phyloP scores from a whole-genome alignment of 2,888 invertebrate species.

The Uropetala carovei region DNA sequence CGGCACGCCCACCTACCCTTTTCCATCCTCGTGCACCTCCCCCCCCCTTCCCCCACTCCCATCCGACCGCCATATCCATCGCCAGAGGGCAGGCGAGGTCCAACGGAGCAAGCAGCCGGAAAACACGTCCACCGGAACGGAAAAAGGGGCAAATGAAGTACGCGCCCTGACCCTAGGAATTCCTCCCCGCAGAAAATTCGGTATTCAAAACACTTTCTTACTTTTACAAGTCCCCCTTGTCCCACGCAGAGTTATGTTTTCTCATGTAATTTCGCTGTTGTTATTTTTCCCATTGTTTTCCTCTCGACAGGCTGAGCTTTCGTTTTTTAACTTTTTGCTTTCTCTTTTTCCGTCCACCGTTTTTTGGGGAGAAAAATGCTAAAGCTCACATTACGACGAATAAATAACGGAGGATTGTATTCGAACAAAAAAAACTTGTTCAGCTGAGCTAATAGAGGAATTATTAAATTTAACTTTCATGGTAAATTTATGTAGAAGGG shows the following conservation, averaged over 20 bases:
- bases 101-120: constrained; percentile 34
- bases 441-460: neutral
- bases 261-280: constrained; percentile 3
- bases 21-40: too few relatives aligned
- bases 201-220: constrained; percentile 29
- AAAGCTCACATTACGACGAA: neutral
- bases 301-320: neutral
- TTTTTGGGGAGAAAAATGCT: neutral
- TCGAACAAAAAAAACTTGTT: neutral
- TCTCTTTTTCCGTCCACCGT: neutral
- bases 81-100: neutral
- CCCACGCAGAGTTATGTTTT: neutral
- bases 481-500: neutral
- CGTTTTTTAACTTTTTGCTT: neutral
- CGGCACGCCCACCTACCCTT: too few relatives aligned
- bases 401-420: neutral
- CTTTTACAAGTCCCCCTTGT: neutral
- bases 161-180: neutral
- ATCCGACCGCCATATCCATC: neutral
- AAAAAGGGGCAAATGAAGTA: constrained; percentile 56
- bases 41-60: neutral
- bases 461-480: neutral
- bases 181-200: neutral
- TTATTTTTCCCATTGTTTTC: constrained; percentile 4
- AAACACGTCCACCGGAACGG: constrained; percentile 36